phyloP scores from a whole-genome alignment of 2,888 invertebrate genomes.

The Octodonta nipae region DNA sequence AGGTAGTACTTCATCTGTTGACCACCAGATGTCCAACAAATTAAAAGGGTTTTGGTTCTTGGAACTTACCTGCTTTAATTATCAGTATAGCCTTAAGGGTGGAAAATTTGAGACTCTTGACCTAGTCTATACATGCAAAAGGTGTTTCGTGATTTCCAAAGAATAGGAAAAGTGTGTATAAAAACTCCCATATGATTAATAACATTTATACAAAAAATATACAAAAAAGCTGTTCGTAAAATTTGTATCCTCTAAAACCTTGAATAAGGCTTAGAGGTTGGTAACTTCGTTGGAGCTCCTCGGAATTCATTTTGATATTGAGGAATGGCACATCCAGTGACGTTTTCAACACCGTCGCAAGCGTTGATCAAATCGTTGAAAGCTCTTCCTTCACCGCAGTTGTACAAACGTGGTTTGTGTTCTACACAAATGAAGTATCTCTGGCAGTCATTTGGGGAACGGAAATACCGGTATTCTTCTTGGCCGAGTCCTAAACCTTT shows the following conservation, averaged over 20 bases:
- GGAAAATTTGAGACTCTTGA: too few species aligned
- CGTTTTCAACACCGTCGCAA: slow-evolving; percentile 68
- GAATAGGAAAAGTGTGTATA: too few species aligned
- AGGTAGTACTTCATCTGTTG: too few species aligned
- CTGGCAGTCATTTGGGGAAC: slow-evolving; percentile 55
- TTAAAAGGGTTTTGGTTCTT: too few species aligned
- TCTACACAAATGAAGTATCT: slow-evolving; percentile 67
- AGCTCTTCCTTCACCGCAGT: slow-evolving; percentile 63
- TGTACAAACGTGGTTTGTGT: slow-evolving; percentile 53
- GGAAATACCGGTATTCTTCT: slow-evolving; percentile 39
- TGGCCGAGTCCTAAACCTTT: slow-evolving; percentile 34
- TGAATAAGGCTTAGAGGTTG: slow-evolving; percentile 1
- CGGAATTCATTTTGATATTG: slow-evolving; percentile 11
- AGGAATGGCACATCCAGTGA: slow-evolving; percentile 50
- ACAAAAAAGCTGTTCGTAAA: too few species aligned
- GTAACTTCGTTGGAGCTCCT: slow-evolving; percentile 6
- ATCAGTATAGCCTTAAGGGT: too few species aligned
- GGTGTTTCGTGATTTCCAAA: too few species aligned
- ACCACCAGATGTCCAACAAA: too few species aligned
- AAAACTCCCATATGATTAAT: too few species aligned
- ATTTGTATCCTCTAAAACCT: not conserved
- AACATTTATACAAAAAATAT: slow-evolving; percentile 5
- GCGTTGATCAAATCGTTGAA: slow-evolving; percentile 59
- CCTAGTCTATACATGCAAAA: too few species aligned
- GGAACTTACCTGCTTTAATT: too few species aligned